Evolutionary conservation across 2,888 invertebrate genomes (phyloP).

Genomic region (Apeira syringaria): DNA sequence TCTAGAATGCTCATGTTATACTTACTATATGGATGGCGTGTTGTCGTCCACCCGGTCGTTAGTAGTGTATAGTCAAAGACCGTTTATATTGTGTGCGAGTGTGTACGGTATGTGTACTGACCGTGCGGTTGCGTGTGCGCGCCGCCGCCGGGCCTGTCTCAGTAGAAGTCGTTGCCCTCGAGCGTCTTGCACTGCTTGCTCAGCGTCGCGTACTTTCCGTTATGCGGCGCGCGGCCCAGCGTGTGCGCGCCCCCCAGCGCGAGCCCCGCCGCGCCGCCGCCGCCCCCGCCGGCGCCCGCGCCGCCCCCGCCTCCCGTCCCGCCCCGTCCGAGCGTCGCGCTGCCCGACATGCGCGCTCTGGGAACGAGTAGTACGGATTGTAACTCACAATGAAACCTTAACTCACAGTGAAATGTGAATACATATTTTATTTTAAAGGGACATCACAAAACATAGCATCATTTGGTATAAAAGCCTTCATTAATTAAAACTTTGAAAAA

Average conservation of each 20-base stretch:
- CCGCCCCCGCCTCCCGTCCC: slow-evolving; percentile 54
- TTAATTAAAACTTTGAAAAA: no score
- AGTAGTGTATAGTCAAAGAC: no score
- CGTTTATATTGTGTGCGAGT: no score
- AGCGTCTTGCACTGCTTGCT: slow-evolving; percentile 98
- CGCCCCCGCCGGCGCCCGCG: slow-evolving; percentile 53
- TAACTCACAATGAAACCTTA: no score
- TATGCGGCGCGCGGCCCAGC: slow-evolving; percentile 88
- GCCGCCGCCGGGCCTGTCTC: slow-evolving; percentile 89
- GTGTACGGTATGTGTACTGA: background rate
- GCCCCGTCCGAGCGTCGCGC: slow-evolving; percentile 69
- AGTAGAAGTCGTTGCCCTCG: slow-evolving; percentile 97
- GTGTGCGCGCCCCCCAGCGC: slow-evolving; percentile 84
- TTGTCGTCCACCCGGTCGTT: no score
- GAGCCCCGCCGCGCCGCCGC: slow-evolving; percentile 39
- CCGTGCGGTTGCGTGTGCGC: slow-evolving; percentile 10
- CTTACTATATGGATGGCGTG: no score
- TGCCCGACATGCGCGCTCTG: slow-evolving; percentile 70
- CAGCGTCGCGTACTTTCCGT: slow-evolving; percentile 96
- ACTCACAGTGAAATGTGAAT: no score
- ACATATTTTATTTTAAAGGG: no score
- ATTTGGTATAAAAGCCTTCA: no score
- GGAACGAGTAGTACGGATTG: no score
- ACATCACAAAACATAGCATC: no score
- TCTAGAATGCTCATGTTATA: no score